These are phyloP conservation scores for Drosophila maculinotata DNA, from an alignment of 2,888 invertebrate genomes.

Conservation along the genomic window DNA sequence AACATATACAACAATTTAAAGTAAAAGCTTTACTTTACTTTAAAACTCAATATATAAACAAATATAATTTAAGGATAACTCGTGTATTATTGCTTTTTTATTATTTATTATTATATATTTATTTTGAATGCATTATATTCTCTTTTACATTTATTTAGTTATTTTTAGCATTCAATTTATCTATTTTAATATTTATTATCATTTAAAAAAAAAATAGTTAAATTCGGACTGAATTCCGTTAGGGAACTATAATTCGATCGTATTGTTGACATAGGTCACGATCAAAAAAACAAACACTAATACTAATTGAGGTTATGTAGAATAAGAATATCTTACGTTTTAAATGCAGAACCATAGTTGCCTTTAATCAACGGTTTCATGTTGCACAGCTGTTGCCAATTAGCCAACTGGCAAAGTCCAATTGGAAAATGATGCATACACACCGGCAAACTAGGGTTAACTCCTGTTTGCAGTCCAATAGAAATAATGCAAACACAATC, in stretches of 20 bases:
- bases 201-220: too few species aligned
- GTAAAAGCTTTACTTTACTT: too few species aligned
- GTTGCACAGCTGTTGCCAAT: conserved; percentile 24
- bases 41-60: too few species aligned
- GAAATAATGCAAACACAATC: conserved; percentile 11
- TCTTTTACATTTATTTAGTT: too few species aligned
- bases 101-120: too few species aligned
- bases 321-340: conserved; percentile 14
- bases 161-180: too few species aligned
- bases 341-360: conserved; percentile 8
- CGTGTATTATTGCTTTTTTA: too few species aligned
- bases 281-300: conserved; percentile 2
- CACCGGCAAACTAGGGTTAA: conserved; percentile 18
- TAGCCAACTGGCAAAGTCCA: background rate
- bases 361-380: conserved; percentile 7
- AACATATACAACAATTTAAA: too few species aligned
- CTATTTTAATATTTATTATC: too few species aligned
- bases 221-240: too few species aligned
- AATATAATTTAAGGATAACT: too few species aligned
- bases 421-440: conserved; percentile 9
- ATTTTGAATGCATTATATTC: too few species aligned
- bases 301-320: conserved; percentile 8
- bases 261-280: conserved; percentile 26
- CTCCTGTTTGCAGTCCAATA: conserved; percentile 20
- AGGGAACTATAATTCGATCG: background rate